Evolutionary conservation across 92 coral and sea anemone genomes (phyloP), one percentile per base, ranked within the genome.

Genomic region (Palythoa caribaeorum): DNA sequence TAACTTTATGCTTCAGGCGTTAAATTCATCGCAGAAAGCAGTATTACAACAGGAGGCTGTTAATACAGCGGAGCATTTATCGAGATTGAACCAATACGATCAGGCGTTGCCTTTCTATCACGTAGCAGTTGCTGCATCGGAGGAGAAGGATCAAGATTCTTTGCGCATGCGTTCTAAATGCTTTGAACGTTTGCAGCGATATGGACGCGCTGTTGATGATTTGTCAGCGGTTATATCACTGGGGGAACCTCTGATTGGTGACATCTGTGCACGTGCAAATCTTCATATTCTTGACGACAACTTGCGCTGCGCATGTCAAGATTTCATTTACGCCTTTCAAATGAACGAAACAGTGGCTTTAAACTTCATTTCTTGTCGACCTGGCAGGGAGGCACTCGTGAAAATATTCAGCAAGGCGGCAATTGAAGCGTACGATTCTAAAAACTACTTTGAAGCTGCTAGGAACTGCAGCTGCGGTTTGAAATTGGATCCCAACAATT

Each of bases 161-260:
- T 74, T 96, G 88, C 99, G 99, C 94, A 93, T 88, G 91, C 99
- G 98, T 57, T 96, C 94, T n/a, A 92, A 91, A 76, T 96, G 98
- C 76, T 89, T 80, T 73, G 95, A 90, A 78, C 91, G 88, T 3
- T 88, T 96, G 79, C 81, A 89, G 78, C 89, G 77, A 6, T 95
- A 88, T 83, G 90, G 87, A 75, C 92, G 87, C 73, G 98, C 98
- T 48, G 83, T 96, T 63, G 96, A 90, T 44, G 99, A 96, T 89
- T 54, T 93, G 89, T 90, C 96, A 57, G 63, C 90, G 13, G 99
- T 95, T 59, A 93, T 96, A 15, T 76, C 90, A 54, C 72, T 89
- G 39, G 96, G 96, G 40, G 65, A 85, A 17, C 93, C 95, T 6
- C 53, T 93, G 9, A 91, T 93, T 2, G 90, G 93, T 13, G 98